phyloP scores from a whole-genome alignment of 2,113 vertebrate genomes.

The Cairina moschata region DNA sequence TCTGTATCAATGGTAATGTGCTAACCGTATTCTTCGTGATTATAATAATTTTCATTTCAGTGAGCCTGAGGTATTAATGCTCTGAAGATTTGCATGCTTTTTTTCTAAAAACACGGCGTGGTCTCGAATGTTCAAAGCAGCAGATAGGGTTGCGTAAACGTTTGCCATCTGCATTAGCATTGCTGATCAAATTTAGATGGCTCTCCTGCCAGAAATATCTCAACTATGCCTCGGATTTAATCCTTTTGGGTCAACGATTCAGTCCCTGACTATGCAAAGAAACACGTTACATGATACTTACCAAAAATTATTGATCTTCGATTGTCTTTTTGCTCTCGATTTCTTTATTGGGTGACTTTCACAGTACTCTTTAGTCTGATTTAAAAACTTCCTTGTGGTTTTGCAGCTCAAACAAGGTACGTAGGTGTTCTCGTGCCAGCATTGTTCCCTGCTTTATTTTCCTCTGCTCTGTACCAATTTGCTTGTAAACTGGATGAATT shows the following conservation, averaged over 20 bases:
- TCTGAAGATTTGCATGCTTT: background rate
- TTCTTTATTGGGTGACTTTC: background rate
- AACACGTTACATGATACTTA: background rate
- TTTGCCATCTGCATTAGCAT: constrained; percentile 4
- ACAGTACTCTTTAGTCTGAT: background rate
- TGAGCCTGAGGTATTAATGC: constrained; percentile 14
- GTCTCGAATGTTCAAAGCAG: background rate
- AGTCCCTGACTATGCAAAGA: background rate
- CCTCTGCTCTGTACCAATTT: background rate
- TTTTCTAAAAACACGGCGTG: background rate
- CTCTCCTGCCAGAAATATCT: constrained; percentile 10
- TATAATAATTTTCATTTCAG: constrained; percentile 47
- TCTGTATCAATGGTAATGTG: background rate
- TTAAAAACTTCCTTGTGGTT: background rate
- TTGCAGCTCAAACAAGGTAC: background rate
- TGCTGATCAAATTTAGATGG: constrained; percentile 26
- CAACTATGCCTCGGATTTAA: background rate
- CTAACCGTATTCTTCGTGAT: background rate
- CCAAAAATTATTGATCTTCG: background rate
- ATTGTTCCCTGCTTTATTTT: background rate
- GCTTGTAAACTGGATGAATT: background rate
- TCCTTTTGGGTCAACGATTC: background rate
- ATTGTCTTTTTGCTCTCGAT: background rate
- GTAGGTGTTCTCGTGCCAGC: background rate
- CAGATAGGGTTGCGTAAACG: constrained; percentile 7